These are phyloP conservation scores for Trinorchestia longiramus DNA, from an alignment of 1,140 invertebrate species.

Conservation along the genomic window DNA sequence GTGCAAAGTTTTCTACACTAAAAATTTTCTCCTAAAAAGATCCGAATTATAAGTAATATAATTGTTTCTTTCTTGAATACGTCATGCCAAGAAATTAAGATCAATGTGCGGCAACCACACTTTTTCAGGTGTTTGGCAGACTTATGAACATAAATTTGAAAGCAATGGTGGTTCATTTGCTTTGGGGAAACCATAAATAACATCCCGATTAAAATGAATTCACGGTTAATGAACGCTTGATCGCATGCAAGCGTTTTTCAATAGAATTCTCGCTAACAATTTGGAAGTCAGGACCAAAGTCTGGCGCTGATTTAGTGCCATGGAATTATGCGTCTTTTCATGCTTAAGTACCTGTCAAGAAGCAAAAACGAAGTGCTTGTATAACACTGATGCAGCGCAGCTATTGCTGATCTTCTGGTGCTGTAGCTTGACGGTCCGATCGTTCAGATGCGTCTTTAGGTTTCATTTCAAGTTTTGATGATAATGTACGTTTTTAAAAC, in stretches of 20 bases:
- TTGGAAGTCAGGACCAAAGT: background rate
- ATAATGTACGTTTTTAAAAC: background rate
- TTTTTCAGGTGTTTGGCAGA: background rate
- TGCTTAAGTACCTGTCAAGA: background rate
- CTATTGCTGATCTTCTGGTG: background rate
- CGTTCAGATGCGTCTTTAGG: background rate
- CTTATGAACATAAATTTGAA: background rate
- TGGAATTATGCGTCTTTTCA: background rate
- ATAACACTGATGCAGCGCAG: background rate
- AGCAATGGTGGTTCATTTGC: background rate
- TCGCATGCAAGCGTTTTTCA: background rate
- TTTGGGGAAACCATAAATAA: background rate
- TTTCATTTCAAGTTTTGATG: background rate
- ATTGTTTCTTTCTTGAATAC: background rate
- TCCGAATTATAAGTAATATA: background rate
- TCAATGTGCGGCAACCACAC: background rate
- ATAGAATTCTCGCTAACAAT: background rate
- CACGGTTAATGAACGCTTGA: background rate
- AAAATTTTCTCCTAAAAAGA: background rate
- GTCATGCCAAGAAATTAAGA: background rate
- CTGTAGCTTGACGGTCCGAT: background rate
- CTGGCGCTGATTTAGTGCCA: background rate
- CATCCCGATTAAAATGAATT: background rate
- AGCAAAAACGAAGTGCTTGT: background rate
- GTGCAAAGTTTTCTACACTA: background rate